Evolutionary conservation across 2,888 invertebrate genomes (phyloP), one percentile per base, ranked within the genome.

Genomic region (Eucriotettix oculatus): DNA sequence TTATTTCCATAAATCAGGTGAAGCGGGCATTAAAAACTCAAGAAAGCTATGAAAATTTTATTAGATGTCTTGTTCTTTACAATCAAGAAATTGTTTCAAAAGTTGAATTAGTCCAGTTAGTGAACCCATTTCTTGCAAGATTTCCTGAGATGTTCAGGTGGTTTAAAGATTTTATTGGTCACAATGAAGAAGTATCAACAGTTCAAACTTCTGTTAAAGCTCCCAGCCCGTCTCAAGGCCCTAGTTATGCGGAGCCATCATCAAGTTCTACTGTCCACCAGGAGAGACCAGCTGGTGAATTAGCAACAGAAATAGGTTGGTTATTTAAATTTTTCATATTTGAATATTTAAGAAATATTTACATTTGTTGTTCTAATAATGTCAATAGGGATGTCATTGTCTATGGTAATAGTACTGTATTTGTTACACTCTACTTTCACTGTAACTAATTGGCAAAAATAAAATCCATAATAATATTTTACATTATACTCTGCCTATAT

Each of bases 41-140:
- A 63, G 92, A 93, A 66, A 91, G 92, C 0, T 98, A 97, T 70
- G 92, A 95, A 65, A 97, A 97, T 74, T 97, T 98, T 68, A 76
- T 98, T 56, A 85, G 96, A 64, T 95, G 95, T 74, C 76, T 98
- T 63, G 83, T 88, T 7, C 80, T 98, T 17, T 98, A 90, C 76
- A 97, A 94, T 68, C 89, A 93, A 73, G 95, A 96, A 75, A 87
- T 97, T 59, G 85, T 98, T 53, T 92, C 95, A 0, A 86, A 92
- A 66, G 82, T 86, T 63, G 98, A 98, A 74, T 78, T 98, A 62
- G 78, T 97, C 56, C 85, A 85, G 63, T 79, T 98, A 65, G 87
- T 92, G 12, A 86, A 87, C 9, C 95, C 94, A 58, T 96, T 97
- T 75, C 80, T 96, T 54, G 85, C 85, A 63, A 86, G 87, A 59